Evolutionary conservation across 2,113 vertebrate genomes (phyloP), one percentile per base, ranked within the genome.

Genomic region (Brachirus orientalis): DNA sequence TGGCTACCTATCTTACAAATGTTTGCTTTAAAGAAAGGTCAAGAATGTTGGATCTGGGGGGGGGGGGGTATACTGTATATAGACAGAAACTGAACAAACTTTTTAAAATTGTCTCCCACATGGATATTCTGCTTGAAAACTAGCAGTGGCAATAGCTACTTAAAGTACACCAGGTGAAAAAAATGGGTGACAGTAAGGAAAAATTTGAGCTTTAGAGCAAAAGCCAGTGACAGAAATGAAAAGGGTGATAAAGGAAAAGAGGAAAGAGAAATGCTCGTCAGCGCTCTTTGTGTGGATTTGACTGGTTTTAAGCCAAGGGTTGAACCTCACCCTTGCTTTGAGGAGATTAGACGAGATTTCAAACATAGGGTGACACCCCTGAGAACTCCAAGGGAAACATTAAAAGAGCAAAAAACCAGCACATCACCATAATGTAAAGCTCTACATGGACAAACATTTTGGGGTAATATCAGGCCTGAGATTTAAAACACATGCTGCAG

Each of bases 291-390:
- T 67, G 63, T 57, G 72, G 73, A 77, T 87, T 64, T 87, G 68
- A 54, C 37, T 86, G 77, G 59, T 46, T 75, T 79, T 64, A 77
- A 83, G 77, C 72, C 72, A 75, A 60, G 41, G 57, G 45, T 61
- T 77, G 60, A 68, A 63, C 47, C 56, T 68, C 68, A 55, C 57
- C 57, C 12, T 47, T 12, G 8, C 83, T 88, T 86, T 88, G 80
- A 84, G 59, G 80, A 88, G 88, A 83, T 88, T 83, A 86, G 47
- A 84, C 11, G 47, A 51, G 55, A 74, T 72, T 61, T 79, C 40
- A 64, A 50, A 50, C 66, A 58, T 38, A 12, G 16, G 47, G 62
- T 63, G 28, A 75, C 64, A 68, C 14, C 2, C 50, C 7, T 0
- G 10, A 67, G 51, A 63, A 63, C 43, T 79, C 69, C 63, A 50